These are phyloP conservation scores for Oceanodroma leucorhoa DNA, from an alignment of 2,797 vertebrate species.

Conservation along the genomic window DNA sequence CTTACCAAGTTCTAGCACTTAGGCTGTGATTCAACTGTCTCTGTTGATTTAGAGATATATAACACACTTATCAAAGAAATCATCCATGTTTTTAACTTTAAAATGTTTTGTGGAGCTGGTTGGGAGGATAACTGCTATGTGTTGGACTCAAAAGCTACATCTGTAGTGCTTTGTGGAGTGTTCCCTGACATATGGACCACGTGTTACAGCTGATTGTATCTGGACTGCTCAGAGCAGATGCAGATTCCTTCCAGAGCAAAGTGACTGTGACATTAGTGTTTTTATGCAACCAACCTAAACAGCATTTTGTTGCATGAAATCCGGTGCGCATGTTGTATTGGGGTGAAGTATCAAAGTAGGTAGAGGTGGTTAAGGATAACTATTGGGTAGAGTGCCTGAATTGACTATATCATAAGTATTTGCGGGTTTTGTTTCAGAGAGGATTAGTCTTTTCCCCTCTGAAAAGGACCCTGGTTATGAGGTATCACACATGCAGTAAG, in stretches of 20 bases:
- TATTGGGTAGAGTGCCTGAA: neutral
- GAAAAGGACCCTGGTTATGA: neutral
- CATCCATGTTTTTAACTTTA: neutral
- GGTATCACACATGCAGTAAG: neutral
- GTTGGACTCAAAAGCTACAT: neutral
- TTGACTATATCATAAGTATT: neutral
- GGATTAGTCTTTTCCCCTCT: neutral
- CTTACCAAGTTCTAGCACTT: neutral
- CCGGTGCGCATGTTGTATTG: fast-evolving
- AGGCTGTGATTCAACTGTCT: neutral
- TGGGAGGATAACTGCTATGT: neutral
- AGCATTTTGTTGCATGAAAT: neutral
- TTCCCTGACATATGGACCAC: neutral
- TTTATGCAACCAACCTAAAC: neutral
- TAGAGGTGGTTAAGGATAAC: neutral
- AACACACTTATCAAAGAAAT: neutral
- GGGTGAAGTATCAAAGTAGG: neutral
- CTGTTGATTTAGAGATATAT: neutral
- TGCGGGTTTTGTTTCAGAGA: neutral
- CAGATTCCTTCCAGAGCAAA: neutral
- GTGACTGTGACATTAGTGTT: neutral
- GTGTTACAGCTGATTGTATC: neutral
- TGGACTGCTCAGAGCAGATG: neutral
- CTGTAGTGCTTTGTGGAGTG: neutral
- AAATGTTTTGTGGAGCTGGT: neutral